These are phyloP conservation scores for Drosophila atroscutellata DNA, from an alignment of 2,888 invertebrate genomes.

Conservation along the genomic window DNA sequence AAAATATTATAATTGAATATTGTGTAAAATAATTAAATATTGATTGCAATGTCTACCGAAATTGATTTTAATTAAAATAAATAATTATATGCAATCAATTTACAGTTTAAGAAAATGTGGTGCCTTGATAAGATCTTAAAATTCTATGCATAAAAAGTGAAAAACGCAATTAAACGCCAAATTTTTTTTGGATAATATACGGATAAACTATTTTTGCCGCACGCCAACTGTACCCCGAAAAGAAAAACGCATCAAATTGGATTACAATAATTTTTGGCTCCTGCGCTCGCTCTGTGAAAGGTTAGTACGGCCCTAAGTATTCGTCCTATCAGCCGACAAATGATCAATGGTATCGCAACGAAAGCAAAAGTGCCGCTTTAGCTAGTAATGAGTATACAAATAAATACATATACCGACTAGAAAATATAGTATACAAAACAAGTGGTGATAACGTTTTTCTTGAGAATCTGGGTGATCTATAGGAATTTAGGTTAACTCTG, in stretches of 20 bases:
- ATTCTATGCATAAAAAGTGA: slow-evolving; percentile 43
- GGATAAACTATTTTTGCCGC: slow-evolving; percentile 32
- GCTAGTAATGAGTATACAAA: slow-evolving; percentile 4
- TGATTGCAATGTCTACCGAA: slow-evolving; percentile 59
- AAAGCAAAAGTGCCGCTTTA: slow-evolving; percentile 63
- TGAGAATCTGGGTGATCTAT: slow-evolving; percentile 17
- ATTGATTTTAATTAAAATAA: slow-evolving; percentile 15
- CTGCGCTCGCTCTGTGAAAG: slow-evolving; percentile 73
- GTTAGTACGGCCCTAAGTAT: slow-evolving; percentile 58
- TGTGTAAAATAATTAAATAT: slow-evolving; percentile 31
- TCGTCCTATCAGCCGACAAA: slow-evolving; percentile 21
- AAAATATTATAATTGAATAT: slow-evolving; percentile 8
- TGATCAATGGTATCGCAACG: slow-evolving; percentile 49
- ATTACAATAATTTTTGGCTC: slow-evolving; percentile 72
- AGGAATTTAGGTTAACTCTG: slow-evolving; percentile 16
- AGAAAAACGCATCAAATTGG: slow-evolving; percentile 69
- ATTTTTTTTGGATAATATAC: slow-evolving; percentile 6
- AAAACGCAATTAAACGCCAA: slow-evolving; percentile 13
- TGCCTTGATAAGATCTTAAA: slow-evolving; percentile 62
- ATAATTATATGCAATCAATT: slow-evolving; percentile 20
- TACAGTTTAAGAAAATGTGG: slow-evolving; percentile 61
- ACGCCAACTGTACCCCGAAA: slow-evolving; percentile 36
- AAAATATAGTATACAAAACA: slow-evolving; percentile 31
- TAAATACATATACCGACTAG: slow-evolving; percentile 15
- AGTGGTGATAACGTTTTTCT: slow-evolving; percentile 51